Evolutionary conservation across 2,888 invertebrate species (phyloP).

Genomic region (Heliconius hortense): DNA sequence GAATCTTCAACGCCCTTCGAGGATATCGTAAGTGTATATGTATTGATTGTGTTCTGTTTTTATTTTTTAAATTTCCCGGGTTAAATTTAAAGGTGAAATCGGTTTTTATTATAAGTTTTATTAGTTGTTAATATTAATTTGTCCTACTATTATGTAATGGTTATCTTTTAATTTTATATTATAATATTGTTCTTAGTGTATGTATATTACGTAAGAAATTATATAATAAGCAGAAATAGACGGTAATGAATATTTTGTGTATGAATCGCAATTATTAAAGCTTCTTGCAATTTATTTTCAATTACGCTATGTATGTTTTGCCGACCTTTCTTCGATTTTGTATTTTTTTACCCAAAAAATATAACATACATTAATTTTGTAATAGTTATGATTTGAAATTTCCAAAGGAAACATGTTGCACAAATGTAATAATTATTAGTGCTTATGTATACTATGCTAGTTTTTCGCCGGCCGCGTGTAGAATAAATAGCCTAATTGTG

Average conservation of each 20-base stretch:
- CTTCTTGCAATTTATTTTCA: background rate
- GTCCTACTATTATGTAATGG: conserved; percentile 34
- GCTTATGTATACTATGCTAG: too few relatives aligned
- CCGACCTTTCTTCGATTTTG: background rate
- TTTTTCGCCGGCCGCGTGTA: too few relatives aligned
- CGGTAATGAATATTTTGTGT: background rate
- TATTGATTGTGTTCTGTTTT: background rate
- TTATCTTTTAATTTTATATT: conserved; percentile 28
- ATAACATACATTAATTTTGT: too few relatives aligned
- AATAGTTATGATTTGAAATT: too few relatives aligned
- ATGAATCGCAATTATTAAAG: background rate
- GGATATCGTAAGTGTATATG: conserved; percentile 5
- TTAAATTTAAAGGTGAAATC: conserved; percentile 11
- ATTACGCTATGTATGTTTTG: background rate
- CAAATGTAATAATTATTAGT: too few relatives aligned
- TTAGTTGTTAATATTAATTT: conserved; percentile 4
- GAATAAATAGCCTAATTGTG: too few relatives aligned
- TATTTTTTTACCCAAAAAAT: background rate
- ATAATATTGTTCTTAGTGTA: conserved; percentile 51
- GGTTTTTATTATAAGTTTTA: conserved; percentile 12
- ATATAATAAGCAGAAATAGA: conserved; percentile 55
- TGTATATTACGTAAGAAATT: conserved; percentile 71
- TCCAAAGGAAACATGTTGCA: too few relatives aligned
- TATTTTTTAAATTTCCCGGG: conserved; percentile 14
- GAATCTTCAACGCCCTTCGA: background rate